A percentile compares a stretch with the other conserved stretches of the same genome.
phyloP scores from a whole-genome alignment of 2,797 vertebrate genomes.

The Holocentrus rufus region DNA sequence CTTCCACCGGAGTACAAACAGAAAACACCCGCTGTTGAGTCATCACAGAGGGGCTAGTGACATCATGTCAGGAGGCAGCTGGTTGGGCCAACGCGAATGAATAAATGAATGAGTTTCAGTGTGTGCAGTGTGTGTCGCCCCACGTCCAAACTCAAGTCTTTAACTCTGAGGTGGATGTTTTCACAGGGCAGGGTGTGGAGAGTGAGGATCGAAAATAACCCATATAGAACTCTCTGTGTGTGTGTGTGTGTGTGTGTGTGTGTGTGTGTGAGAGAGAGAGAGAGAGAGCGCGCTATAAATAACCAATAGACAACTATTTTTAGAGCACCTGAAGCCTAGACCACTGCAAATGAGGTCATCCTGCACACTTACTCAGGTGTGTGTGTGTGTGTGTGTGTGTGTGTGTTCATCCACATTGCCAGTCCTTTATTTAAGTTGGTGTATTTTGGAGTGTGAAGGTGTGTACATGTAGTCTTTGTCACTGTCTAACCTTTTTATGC shows the following conservation, averaged over 20 bases:
- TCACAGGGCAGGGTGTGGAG: constrained; percentile 9
- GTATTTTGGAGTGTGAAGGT: not conserved
- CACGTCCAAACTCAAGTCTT: constrained; percentile 53
- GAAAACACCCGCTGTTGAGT: constrained; percentile 50
- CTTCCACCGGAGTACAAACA: constrained; percentile 40
- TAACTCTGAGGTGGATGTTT: constrained; percentile 35
- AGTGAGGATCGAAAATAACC: constrained; percentile 28
- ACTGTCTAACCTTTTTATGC: not conserved
- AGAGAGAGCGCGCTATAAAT: constrained; percentile 26
- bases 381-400: not conserved
- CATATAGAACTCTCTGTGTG: not conserved
- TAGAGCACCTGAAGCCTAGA: constrained; percentile 19
- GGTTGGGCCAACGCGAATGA: constrained; percentile 52
- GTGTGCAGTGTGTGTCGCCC: constrained; percentile 24
- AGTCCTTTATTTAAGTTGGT: not conserved
- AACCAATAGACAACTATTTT: constrained; percentile 24
- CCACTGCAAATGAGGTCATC: constrained; percentile 37
- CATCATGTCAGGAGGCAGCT: constrained; percentile 58
- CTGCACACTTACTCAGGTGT: not conserved
- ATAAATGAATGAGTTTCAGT: constrained; percentile 44
- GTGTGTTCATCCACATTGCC: not conserved
- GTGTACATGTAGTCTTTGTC: not conserved
- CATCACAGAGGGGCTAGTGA: constrained; percentile 43
- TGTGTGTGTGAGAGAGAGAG: not conserved
- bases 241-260: constrained; percentile 21